Conservation (phyloP, 2,888 invertebrate species). For the Drosophila kuntzei region DNA sequence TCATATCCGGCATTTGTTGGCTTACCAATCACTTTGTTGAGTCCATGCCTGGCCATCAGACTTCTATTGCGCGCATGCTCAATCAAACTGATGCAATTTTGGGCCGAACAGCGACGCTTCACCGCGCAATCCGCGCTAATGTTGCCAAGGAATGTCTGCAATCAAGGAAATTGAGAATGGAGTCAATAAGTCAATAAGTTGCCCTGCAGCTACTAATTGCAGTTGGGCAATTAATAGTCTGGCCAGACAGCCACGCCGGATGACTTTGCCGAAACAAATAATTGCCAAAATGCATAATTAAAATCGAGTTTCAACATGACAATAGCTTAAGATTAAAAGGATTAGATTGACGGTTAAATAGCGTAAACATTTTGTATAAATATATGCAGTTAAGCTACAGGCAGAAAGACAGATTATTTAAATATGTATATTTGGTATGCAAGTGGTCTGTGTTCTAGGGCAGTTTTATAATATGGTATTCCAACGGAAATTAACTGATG, state of each 20-base stretch:
- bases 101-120: slow-evolving; percentile 92
- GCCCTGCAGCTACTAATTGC: slow-evolving; percentile 16
- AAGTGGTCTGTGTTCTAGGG: too few relatives aligned
- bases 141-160: slow-evolving; percentile 85
- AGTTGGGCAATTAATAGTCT: slow-evolving; percentile 26
- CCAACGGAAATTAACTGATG: background rate
- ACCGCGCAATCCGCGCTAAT: slow-evolving; percentile 88
- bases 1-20: slow-evolving; percentile 58
- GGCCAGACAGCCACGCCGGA: slow-evolving; percentile 2
- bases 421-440: background rate
- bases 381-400: background rate
- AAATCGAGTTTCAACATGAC: background rate
- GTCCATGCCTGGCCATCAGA: slow-evolving; percentile 86
- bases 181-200: slow-evolving; percentile 41
- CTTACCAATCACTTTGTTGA: slow-evolving; percentile 84
- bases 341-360: background rate
- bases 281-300: slow-evolving; percentile 13
- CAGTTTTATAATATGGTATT: background rate
- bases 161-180: slow-evolving; percentile 40
- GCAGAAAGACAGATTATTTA: background rate
- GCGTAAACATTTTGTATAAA: background rate
- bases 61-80: slow-evolving; percentile 90
- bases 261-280: slow-evolving; percentile 1
- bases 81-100: slow-evolving; percentile 92
- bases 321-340: background rate